Conservation (phyloP, 2,797 vertebrate genomes). For the Taeniopygia guttata region DNA sequence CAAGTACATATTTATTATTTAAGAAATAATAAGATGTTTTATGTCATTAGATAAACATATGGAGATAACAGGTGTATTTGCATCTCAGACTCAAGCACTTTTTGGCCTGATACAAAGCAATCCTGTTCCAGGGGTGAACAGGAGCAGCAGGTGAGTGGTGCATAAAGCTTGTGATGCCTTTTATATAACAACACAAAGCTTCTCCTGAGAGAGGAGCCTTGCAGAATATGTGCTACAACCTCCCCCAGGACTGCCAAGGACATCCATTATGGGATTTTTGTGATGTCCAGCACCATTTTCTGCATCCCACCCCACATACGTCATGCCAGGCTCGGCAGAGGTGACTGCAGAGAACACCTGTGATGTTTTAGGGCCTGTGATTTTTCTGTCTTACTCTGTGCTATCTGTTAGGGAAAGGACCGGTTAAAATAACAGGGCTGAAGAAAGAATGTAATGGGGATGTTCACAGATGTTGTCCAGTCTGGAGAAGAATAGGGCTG, state of each 20-base stretch:
- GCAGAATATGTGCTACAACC: background rate
- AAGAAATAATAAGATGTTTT: background rate
- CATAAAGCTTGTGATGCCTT: rapidly evolving
- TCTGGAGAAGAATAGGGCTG: background rate
- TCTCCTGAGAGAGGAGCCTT: background rate
- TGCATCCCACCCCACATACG: background rate
- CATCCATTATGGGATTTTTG: background rate
- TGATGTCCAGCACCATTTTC: background rate
- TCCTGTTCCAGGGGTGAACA: background rate
- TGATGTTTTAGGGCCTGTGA: background rate
- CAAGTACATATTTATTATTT: background rate
- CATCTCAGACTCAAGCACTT: background rate
- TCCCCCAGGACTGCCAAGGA: background rate
- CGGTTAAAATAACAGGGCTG: background rate
- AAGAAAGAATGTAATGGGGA: background rate
- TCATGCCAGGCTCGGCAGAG: background rate
- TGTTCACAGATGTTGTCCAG: background rate
- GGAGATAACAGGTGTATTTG: background rate
- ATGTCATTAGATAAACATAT: background rate
- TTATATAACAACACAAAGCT: background rate
- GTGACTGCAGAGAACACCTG: background rate
- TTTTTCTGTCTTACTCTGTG: background rate
- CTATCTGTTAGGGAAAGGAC: background rate
- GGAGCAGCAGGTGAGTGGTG: background rate
- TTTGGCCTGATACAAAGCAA: background rate